Base-by-base conservation (phyloP, 1,140 invertebrate genomes). In the Teleogryllus occipitalis region DNA sequence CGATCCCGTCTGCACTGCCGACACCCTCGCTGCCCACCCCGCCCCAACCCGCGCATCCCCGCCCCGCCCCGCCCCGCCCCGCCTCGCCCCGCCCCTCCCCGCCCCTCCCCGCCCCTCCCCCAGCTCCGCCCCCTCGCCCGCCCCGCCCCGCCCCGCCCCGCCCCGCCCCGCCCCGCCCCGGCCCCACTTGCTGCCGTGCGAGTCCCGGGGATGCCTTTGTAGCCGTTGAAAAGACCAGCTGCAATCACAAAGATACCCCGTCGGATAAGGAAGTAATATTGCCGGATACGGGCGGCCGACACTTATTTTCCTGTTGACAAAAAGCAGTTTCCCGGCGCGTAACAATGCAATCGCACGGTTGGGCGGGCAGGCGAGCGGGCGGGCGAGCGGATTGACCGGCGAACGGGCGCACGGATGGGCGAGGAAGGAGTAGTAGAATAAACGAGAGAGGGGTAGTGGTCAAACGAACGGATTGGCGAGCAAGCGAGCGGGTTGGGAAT, bases 231-330 rank as follows among this genome's bases (percentile, higher is more conserved):
- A 65, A 65, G 54, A 14, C 54, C 54, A 65, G 54, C 54, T 65
- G 54, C 10, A 18, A 65, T 65, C 54, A 65, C 54, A 65, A 65
- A 18, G 54, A 18, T 18, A 65, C 54, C 54, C 54, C 10, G 54
- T 18, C 7, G 54, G 54, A 65, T 18, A 65, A 14, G 54, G 54
- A 65, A 65, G 54, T 65, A 65, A 65, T 65, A 65, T 65, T 18
- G 54, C 54, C 54, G 54, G 18, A 65, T 65, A 65, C 10, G 18
- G 54, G 54, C 10, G 10, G 54, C 54, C 18, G 54, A 65, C 54
- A 65, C 54, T 65, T 65, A 65, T 65, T 65, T 65, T 65, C 54
- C 54, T 65, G 54, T 65, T 65, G 54, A 65, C 54, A 65, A 65
- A 65, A 65, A 65, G 18, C 54, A 10, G 18, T 65, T 65, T 65